Evolutionary conservation across 2,888 invertebrate genomes (phyloP), one percentile per base, ranked within the genome.

Genomic region (Calameuta idolon): DNA sequence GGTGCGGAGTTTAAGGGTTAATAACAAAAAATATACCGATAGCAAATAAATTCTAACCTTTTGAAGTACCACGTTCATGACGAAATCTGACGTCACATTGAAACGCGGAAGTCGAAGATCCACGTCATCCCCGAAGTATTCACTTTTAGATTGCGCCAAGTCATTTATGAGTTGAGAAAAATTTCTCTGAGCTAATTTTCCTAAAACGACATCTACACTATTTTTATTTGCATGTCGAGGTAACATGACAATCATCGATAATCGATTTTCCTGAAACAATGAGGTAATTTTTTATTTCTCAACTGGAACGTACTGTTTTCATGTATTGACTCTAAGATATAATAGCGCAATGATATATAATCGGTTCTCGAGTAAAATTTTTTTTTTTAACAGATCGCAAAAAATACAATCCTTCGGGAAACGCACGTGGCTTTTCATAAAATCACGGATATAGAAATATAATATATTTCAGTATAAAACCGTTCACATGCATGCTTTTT

Each of bases 61-160:
- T 79, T 93, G 92, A 35, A 95, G 89, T 1, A 94, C 92, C 37
- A 91, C 90, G 85, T 94, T 94, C 80, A 95, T 85, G 0, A 93
- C 93, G 3, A 95, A 91, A 88, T 95, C 94, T 0, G 95, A 94
- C 35, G 92, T 92, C 15, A 94, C 93, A 74, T 92, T 93, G 86
- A 95, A 95, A 85, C 93, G 93, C 0, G 95, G 95, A 69, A 95
- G 81, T 83, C 93, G 93, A 0, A 95, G 93, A 82, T 95, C 94
- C 0, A 95, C 93, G 31, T 94, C 94, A 77, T 94, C 94, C 75
- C 94, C 92, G 0, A 93, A 93, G 77, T 90, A 94, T 4, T 92
- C 90, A 3, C 92, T 89, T 1, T 91, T 90, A 55, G 94, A 93
- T 11, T 89, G 88, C 1, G 92, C 89, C 0, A 95, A 85, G 75